These are phyloP conservation scores for rat (Rattus norvegicus) DNA, from an alignment of 2,113 vertebrate genomes.

Conservation along the genomic window DNA sequence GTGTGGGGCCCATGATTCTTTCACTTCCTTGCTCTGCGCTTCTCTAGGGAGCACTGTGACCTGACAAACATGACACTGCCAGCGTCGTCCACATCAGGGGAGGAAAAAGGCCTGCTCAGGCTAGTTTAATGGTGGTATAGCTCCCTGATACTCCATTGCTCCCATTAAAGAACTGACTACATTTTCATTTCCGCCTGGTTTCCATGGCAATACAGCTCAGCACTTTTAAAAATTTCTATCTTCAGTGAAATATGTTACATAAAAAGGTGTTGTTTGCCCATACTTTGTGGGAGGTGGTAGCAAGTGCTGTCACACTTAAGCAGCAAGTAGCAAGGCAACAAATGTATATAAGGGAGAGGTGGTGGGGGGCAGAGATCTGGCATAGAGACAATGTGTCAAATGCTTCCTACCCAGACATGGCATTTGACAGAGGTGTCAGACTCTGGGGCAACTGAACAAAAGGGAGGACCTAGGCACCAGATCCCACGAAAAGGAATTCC, in stretches of 20 bases:
- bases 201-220: constrained; percentile 59
- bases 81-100: not conserved
- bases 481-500: not conserved
- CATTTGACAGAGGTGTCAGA: not conserved
- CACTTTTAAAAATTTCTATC: constrained; percentile 45
- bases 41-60: not conserved
- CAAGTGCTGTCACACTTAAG: not conserved
- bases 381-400: not conserved
- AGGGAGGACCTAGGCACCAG: not conserved
- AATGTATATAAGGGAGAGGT: not conserved
- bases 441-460: not conserved
- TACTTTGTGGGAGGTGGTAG: not conserved
- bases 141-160: not conserved
- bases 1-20: not conserved
- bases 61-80: not conserved
- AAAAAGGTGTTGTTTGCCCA: not conserved
- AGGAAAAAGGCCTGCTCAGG: not conserved
- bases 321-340: not conserved
- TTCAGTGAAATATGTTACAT: constrained; percentile 26
- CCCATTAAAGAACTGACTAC: not conserved
- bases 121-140: not conserved
- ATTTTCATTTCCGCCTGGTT: constrained; percentile 54
- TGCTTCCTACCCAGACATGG: not conserved
- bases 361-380: not conserved
- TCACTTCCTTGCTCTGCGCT: not conserved